Evolutionary conservation across 2,113 vertebrate species (phyloP).

Genomic region (Podarcis raffonei): DNA sequence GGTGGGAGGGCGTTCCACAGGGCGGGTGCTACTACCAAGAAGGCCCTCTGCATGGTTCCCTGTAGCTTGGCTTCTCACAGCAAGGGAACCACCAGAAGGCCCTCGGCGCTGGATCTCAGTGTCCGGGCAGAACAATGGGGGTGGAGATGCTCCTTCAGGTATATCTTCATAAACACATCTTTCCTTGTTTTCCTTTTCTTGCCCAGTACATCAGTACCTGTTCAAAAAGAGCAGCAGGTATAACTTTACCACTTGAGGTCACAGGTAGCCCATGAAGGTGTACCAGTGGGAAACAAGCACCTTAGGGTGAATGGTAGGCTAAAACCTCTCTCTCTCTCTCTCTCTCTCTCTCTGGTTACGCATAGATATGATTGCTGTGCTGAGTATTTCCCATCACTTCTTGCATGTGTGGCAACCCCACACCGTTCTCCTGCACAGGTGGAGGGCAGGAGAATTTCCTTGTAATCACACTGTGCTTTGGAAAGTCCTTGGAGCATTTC

Average conservation of each 20-base stretch:
- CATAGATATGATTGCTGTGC: not conserved
- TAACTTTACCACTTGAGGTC: not conserved
- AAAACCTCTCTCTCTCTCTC: not conserved
- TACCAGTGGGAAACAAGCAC: not conserved
- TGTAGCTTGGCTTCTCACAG: too few relatives aligned
- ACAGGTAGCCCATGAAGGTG: not conserved
- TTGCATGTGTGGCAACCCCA: not conserved
- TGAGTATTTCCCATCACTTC: not conserved
- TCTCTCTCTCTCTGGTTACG: too few relatives aligned
- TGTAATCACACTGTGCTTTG: not conserved
- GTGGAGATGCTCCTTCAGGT: too few relatives aligned
- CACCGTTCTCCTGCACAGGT: not conserved
- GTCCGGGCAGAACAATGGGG: too few relatives aligned
- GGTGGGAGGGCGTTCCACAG: too few relatives aligned
- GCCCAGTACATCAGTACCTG: not conserved
- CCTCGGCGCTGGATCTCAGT: too few relatives aligned
- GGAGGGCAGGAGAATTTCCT: not conserved
- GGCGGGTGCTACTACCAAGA: too few relatives aligned
- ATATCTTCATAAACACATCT: not conserved
- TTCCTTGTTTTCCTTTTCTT: not conserved
- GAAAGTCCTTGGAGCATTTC: not conserved
- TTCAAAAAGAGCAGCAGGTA: not conserved
- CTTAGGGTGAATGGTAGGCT: not conserved
- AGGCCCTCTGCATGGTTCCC: too few relatives aligned
- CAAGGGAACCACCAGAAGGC: too few relatives aligned